Percentiles rank a stretch among this genome's conserved stretches.
Conservation (phyloP, 2,113 vertebrate species). For the Serilophus lunatus region DNA sequence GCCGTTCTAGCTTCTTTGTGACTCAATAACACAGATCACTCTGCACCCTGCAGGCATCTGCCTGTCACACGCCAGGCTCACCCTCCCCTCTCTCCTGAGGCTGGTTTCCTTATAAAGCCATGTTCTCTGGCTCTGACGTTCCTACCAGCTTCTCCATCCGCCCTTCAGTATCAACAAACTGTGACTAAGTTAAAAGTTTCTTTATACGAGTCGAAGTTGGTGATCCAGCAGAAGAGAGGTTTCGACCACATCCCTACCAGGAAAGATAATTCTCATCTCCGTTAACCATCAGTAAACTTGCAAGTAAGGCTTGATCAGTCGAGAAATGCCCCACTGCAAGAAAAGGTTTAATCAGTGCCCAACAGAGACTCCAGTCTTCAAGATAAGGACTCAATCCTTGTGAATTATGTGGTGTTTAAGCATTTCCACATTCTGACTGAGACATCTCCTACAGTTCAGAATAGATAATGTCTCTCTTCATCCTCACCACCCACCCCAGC, state of each 20-base stretch:
- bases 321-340: not conserved
- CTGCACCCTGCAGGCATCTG: not conserved
- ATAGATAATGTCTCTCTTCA: not conserved
- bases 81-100: fast-evolving
- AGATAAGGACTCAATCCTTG: not conserved
- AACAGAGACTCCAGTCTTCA: not conserved
- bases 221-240: not conserved
- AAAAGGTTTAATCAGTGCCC: not conserved
- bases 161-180: not conserved
- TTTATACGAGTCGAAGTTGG: fast-evolving
- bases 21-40: not conserved
- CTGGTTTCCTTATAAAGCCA: not conserved
- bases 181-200: not conserved
- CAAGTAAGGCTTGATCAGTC: not conserved
- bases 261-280: not conserved
- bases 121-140: fast-evolving
- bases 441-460: not conserved
- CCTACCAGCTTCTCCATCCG: not conserved
- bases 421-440: not conserved
- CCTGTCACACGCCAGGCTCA: not conserved
- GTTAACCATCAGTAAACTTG: not conserved
- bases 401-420: not conserved
- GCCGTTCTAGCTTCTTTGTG: not conserved
- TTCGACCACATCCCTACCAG: not conserved
- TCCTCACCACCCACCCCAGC: not conserved